phyloP scores from a whole-genome alignment of 2,888 invertebrate species.

The Tribolium freemani region DNA sequence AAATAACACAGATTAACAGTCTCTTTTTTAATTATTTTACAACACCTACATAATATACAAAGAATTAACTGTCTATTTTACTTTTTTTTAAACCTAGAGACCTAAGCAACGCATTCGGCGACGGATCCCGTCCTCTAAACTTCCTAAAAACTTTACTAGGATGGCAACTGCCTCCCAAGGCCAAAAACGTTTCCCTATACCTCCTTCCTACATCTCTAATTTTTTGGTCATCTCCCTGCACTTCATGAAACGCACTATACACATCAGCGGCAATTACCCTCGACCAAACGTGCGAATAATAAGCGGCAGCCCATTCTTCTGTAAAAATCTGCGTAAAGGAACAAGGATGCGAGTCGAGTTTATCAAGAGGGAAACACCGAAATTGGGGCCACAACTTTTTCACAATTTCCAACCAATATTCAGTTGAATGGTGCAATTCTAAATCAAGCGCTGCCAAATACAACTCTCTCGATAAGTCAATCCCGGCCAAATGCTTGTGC shows the following conservation, averaged over 20 bases:
- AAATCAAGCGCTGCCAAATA: constrained; percentile 88
- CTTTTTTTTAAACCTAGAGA: constrained; percentile 66
- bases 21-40: constrained; percentile 2
- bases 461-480: constrained; percentile 83
- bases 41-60: constrained; percentile 28
- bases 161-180: constrained; percentile 85
- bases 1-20: constrained; percentile 3
- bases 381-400: constrained; percentile 86
- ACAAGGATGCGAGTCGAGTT: constrained; percentile 87
- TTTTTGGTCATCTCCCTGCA: constrained; percentile 70
- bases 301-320: constrained; percentile 88
- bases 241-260: constrained; percentile 87
- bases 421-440: constrained; percentile 81
- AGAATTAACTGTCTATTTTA: constrained; percentile 12
- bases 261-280: constrained; percentile 92
- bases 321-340: constrained; percentile 87
- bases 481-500: constrained; percentile 83
- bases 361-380: constrained; percentile 81
- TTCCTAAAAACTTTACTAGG: constrained; percentile 89
- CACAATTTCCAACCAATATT: constrained; percentile 88
- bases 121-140: constrained; percentile 94
- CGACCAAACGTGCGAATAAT: constrained; percentile 90
- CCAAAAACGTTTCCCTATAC: constrained; percentile 87
- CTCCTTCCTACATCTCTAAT: constrained; percentile 75
- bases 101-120: constrained; percentile 83